A percentile compares a stretch with the other conserved stretches of the same genome.
Conservation (phyloP, 2,113 vertebrate species). For the rat (Rattus norvegicus) region DNA sequence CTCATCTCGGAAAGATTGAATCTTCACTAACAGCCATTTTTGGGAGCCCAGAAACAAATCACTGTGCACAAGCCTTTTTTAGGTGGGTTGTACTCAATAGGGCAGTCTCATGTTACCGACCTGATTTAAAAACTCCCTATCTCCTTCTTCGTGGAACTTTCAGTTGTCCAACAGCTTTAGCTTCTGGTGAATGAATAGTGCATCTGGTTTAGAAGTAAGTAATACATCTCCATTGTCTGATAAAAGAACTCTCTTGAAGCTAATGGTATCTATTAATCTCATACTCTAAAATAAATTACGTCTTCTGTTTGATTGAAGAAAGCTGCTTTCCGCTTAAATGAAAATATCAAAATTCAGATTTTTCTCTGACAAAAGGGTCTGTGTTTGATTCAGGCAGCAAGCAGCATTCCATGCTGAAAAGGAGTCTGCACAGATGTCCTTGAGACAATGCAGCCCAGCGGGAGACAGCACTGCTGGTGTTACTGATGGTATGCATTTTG, state of each 20-base stretch:
- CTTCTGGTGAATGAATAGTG: neutral
- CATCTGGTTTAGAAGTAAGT: slow-evolving; percentile 40
- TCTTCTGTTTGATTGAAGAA: slow-evolving; percentile 60
- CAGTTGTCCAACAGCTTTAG: neutral
- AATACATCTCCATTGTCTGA: neutral
- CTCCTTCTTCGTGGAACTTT: slow-evolving; percentile 52
- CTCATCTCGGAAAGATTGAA: slow-evolving; percentile 59
- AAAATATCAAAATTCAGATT: slow-evolving; percentile 51
- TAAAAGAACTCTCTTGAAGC: slow-evolving; percentile 63
- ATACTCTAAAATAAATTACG: slow-evolving; percentile 69
- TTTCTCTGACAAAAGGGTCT: slow-evolving; percentile 52
- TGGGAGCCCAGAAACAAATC: neutral
- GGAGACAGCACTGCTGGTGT: neutral
- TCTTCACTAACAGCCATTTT: neutral
- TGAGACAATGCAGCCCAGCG: slow-evolving; percentile 20
- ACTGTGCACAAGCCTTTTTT: slow-evolving; percentile 34
- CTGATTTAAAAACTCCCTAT: slow-evolving; percentile 47
- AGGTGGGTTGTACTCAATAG: neutral
- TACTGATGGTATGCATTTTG: slow-evolving; percentile 20
- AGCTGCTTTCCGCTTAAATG: slow-evolving; percentile 65
- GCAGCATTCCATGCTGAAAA: slow-evolving; percentile 55
- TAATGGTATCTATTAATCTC: slow-evolving; percentile 65
- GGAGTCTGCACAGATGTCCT: slow-evolving; percentile 61
- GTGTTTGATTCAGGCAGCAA: slow-evolving; percentile 39
- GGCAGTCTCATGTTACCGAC: slow-evolving; percentile 3